phyloP scores from a whole-genome alignment of 2,888 invertebrate species.

The Drosophila diplacantha region DNA sequence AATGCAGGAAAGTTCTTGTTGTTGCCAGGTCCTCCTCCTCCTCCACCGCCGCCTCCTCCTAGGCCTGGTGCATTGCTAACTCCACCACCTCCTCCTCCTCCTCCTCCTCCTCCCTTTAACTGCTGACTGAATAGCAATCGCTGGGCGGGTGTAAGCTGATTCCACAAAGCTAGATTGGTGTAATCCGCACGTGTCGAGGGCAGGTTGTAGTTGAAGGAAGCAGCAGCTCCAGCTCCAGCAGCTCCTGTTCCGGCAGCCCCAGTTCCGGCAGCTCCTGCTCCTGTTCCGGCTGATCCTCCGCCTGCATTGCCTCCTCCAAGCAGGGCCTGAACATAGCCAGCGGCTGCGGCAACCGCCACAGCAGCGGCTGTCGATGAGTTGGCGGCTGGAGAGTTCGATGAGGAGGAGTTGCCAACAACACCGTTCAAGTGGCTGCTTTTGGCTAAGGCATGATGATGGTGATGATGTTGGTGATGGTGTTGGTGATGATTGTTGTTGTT shows the following conservation, averaged over 20 bases:
- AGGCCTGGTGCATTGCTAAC: not conserved
- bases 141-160: conserved; percentile 72
- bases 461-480: conserved; percentile 26
- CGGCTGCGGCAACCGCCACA: conserved; percentile 53
- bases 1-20: conserved; percentile 60
- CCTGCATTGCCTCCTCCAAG: conserved; percentile 19
- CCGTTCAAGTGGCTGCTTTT: conserved; percentile 42
- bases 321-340: conserved; percentile 57
- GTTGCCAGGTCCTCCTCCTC: not conserved
- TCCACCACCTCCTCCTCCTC: conserved; percentile 6
- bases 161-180: conserved; percentile 75
- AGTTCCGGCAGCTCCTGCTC: not conserved
- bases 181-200: conserved; percentile 69
- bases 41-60: not conserved
- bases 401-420: conserved; percentile 11
- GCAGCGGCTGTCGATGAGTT: conserved; percentile 33
- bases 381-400: conserved; percentile 3
- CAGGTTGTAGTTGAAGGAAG: conserved; percentile 67
- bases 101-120: conserved; percentile 53
- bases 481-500: conserved; percentile 16
- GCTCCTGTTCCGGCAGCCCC: not conserved
- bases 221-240: not conserved
- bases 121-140: conserved; percentile 72
- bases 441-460: conserved; percentile 40
- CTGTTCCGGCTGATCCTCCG: not conserved